These are phyloP conservation scores for Cephalotes varians DNA, from an alignment of 2,888 invertebrate species.

Conservation along the genomic window DNA sequence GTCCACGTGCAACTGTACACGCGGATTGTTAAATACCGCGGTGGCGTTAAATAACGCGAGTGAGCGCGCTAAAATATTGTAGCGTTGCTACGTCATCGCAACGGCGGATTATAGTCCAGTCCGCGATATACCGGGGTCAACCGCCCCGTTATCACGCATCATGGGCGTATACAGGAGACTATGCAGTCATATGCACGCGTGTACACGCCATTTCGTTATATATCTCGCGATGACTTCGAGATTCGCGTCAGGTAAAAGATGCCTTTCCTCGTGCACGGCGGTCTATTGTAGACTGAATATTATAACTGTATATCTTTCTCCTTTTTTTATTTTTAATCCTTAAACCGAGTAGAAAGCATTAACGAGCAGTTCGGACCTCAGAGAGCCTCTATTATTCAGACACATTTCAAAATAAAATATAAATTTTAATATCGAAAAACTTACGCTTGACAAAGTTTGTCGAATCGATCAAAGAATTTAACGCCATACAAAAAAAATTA, in stretches of 20 bases:
- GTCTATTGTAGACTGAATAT: neutral
- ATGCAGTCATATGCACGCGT: constrained; percentile 2
- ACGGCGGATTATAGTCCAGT: constrained; percentile 79
- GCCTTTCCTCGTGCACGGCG: neutral
- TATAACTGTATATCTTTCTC: neutral
- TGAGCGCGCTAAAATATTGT: constrained; percentile 59
- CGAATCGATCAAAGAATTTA: too few species aligned
- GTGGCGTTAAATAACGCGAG: constrained; percentile 73
- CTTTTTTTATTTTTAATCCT: neutral
- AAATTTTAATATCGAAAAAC: too few species aligned
- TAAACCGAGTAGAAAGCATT: too few species aligned
- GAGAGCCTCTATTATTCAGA: too few species aligned
- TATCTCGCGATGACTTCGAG: neutral
- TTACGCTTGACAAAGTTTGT: too few species aligned
- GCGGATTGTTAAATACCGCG: constrained; percentile 43
- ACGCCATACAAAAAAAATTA: too few species aligned
- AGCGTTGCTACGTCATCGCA: constrained; percentile 71
- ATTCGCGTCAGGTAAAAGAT: constrained; percentile 2
- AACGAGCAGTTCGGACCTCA: too few species aligned
- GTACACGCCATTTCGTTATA: neutral
- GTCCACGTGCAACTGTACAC: constrained; percentile 26
- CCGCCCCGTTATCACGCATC: constrained; percentile 77
- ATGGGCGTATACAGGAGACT: constrained; percentile 36
- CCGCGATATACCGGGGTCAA: constrained; percentile 80
- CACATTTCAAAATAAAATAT: too few species aligned